Conservation (phyloP, 2,888 invertebrate species). For the Eurois occulta region DNA sequence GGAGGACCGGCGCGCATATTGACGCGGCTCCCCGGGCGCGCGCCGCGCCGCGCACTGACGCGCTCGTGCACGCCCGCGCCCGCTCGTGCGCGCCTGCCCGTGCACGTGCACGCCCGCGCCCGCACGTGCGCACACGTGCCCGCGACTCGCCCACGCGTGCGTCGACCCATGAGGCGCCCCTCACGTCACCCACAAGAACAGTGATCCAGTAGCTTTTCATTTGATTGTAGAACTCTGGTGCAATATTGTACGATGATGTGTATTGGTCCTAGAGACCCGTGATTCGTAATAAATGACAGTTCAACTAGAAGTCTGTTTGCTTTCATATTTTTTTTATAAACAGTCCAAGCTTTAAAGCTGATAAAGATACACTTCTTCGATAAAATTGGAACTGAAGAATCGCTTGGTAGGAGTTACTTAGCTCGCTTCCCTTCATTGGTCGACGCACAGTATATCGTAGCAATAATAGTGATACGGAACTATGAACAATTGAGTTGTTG, state of each 20-base stretch:
- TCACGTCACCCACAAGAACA: slow-evolving; percentile 19
- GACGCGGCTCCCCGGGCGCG: slow-evolving; percentile 73
- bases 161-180: slow-evolving; percentile 45
- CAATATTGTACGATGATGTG: slow-evolving; percentile 53
- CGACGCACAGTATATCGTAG: slow-evolving; percentile 63
- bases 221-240: slow-evolving; percentile 52
- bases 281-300: slow-evolving; percentile 62
- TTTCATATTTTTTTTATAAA: slow-evolving; percentile 45
- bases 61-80: not conserved
- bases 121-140: not conserved
- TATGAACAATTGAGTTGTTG: slow-evolving; percentile 59
- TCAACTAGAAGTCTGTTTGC: slow-evolving; percentile 57
- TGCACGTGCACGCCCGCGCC: not conserved
- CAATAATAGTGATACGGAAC: slow-evolving; percentile 70
- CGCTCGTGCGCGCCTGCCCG: not conserved
- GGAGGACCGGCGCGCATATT: slow-evolving; percentile 88
- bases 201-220: slow-evolving; percentile 54
- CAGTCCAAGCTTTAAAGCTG: slow-evolving; percentile 31
- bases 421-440: slow-evolving; percentile 53
- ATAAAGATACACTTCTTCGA: not conserved
- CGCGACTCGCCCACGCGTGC: slow-evolving; percentile 25
- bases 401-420: slow-evolving; percentile 29
- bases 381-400: slow-evolving; percentile 23
- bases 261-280: slow-evolving; percentile 44
- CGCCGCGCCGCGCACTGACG: slow-evolving; percentile 19